Base-by-base conservation (phyloP, 1,140 invertebrate species). In the Saccostrea cuccullata region DNA sequence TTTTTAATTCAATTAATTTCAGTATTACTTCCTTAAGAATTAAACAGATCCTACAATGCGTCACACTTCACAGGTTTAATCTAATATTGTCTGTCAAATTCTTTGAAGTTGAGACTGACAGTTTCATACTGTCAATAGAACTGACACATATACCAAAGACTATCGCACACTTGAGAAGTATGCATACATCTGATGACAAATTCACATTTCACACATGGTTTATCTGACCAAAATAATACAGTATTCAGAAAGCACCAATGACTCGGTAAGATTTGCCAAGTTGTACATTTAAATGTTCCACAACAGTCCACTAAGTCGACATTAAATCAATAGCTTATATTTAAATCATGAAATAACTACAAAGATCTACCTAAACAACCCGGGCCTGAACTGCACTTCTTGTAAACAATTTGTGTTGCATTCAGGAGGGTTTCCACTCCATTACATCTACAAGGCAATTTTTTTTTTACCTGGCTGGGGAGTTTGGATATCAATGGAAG, bases 271-370 rank as follows among this genome's bases (percentile, higher is more conserved):
- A 30, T 77, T 30, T 77, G 70, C 70, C 70, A 77, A 77, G 70
- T 77, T 64, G 58, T 64, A 20, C 58, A 77, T 77, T 77, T 77
- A 77, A 77, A 77, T 77, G 70, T 77, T 26, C 70, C 26, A 77
- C 15, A 30, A 77, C 70, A 77, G 70, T 77, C 70, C 70, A 77
- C 70, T 77, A 77, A 77, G 70, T 36, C 30, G 70, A 26, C 23
- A 77, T 6, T 77, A 77, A 64, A 77, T 77, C 70, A 77, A 77
- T 77, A 77, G 70, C 70, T 77, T 77, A 77, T 77, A 77, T 77
- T 77, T 77, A 77, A 77, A 77, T 77, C 70, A 77, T 77, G 70
- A 77, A 77, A 30, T 77, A 36, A 77, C 70, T 77, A 77, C 26
- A 77, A 77, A 77, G 70, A 77, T 77, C 70, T 77, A 77, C 70